These are phyloP conservation scores for Punctoribates punctum DNA, from an alignment of 2,888 invertebrate species.

Conservation along the genomic window DNA sequence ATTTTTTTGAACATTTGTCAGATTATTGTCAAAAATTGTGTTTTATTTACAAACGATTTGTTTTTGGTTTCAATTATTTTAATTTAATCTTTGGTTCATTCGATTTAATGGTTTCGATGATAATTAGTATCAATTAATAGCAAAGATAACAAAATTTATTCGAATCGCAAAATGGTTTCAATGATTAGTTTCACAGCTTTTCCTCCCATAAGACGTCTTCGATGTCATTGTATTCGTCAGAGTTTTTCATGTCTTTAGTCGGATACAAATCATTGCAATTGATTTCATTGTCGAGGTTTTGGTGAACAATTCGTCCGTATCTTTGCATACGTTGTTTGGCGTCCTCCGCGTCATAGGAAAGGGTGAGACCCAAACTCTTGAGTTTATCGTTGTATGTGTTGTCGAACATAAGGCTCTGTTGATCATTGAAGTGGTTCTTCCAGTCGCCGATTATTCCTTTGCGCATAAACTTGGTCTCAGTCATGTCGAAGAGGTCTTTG, in stretches of 20 bases:
- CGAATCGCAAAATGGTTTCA: no score
- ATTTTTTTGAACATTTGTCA: no score
- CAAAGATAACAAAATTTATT: no score
- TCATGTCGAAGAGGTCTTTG: slow-evolving; percentile 48
- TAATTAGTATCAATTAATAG: no score
- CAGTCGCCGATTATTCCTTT: slow-evolving; percentile 53
- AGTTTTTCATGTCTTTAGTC: neutral
- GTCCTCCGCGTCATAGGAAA: slow-evolving; percentile 46
- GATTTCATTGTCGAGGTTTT: neutral
- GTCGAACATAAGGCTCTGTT: slow-evolving; percentile 52
- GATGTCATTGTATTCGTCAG: neutral
- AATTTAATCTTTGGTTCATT: no score
- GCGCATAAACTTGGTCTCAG: slow-evolving; percentile 48
- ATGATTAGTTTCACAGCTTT: no score
- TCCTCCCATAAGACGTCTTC: no score
- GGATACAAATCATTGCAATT: neutral
- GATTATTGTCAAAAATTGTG: no score
- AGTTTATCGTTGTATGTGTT: slow-evolving; percentile 50
- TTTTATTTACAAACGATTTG: no score
- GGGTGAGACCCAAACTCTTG: slow-evolving; percentile 46
- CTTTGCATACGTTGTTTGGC: slow-evolving; percentile 36
- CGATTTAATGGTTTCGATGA: no score
- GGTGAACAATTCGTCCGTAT: neutral
- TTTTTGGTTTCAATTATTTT: no score
- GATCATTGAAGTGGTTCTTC: slow-evolving; percentile 52